phyloP scores from a whole-genome alignment of 2,113 vertebrate species.

The Salvelinus alpinus region DNA sequence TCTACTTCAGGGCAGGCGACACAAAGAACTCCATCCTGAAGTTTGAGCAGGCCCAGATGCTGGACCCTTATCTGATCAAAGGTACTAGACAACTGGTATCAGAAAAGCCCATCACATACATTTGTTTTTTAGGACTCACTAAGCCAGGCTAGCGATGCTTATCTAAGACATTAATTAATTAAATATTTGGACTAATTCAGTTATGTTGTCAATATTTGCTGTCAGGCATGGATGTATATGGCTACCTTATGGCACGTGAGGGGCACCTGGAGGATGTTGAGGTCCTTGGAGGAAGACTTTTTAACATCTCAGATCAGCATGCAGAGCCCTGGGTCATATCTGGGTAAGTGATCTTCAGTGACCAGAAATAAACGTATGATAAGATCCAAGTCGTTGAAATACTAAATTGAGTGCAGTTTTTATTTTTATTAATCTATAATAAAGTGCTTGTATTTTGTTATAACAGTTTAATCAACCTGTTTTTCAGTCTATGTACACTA shows the following conservation, averaged over 20 bases:
- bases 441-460: no score
- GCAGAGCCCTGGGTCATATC: slow-evolving; percentile 98
- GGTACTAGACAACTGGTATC: slow-evolving; percentile 62
- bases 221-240: slow-evolving; percentile 97
- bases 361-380: no score
- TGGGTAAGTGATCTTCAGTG: slow-evolving; percentile 71
- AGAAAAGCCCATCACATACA: not conserved
- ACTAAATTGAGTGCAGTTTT: no score
- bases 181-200: no score
- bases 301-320: slow-evolving; percentile 97
- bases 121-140: no score
- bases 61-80: slow-evolving; percentile 97
- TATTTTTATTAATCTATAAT: no score
- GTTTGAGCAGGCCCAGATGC: slow-evolving; percentile 97
- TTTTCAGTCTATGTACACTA: no score
- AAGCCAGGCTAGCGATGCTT: no score
- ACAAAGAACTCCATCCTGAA: slow-evolving; percentile 96
- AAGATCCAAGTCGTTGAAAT: no score
- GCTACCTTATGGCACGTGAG: slow-evolving; percentile 93
- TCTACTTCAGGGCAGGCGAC: slow-evolving; percentile 96
- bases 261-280: slow-evolving; percentile 97
- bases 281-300: slow-evolving; percentile 92
- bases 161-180: no score
- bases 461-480: no score
- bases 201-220: not conserved